These are phyloP conservation scores for Pseudomyrmex dendroicus DNA, from an alignment of 1,140 invertebrate genomes.

Conservation along the genomic window DNA sequence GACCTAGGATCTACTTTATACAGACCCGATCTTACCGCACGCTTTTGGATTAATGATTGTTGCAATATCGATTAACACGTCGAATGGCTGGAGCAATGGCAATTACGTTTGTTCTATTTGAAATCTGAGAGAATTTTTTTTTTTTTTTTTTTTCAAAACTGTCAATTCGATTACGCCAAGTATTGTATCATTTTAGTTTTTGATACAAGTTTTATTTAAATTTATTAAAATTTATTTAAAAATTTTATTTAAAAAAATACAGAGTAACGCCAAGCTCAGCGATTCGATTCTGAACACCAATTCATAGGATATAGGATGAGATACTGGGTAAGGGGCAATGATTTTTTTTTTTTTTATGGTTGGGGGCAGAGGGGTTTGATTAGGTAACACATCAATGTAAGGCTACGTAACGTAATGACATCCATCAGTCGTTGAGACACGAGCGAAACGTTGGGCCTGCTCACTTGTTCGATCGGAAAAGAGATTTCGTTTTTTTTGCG, in stretches of 20 bases:
- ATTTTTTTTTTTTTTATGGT: too few species aligned
- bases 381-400: slow-evolving; percentile 83
- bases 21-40: slow-evolving; percentile 71
- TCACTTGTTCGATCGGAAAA: slow-evolving; percentile 60
- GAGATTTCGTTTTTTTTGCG: slow-evolving; percentile 17
- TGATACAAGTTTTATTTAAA: too few species aligned
- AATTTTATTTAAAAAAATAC: background rate
- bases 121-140: too few species aligned
- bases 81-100: slow-evolving; percentile 29
- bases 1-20: slow-evolving; percentile 51
- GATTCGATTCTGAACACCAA: slow-evolving; percentile 15
- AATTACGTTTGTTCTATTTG: slow-evolving; percentile 10
- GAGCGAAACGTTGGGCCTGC: slow-evolving; percentile 82
- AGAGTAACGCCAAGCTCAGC: slow-evolving; percentile 28
- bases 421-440: slow-evolving; percentile 83
- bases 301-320: slow-evolving; percentile 1
- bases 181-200: too few species aligned
- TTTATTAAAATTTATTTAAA: background rate
- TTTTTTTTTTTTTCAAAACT: too few species aligned
- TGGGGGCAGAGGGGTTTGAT: background rate
- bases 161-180: too few species aligned
- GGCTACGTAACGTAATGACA: slow-evolving; percentile 85
- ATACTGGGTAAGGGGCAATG: too few species aligned
- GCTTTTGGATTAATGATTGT: slow-evolving; percentile 54
- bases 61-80: slow-evolving; percentile 50